A percentile compares a stretch with the other conserved stretches of the same genome.
phyloP scores from a whole-genome alignment of 2,797 vertebrate species.

The Bradypodion ventrale region DNA sequence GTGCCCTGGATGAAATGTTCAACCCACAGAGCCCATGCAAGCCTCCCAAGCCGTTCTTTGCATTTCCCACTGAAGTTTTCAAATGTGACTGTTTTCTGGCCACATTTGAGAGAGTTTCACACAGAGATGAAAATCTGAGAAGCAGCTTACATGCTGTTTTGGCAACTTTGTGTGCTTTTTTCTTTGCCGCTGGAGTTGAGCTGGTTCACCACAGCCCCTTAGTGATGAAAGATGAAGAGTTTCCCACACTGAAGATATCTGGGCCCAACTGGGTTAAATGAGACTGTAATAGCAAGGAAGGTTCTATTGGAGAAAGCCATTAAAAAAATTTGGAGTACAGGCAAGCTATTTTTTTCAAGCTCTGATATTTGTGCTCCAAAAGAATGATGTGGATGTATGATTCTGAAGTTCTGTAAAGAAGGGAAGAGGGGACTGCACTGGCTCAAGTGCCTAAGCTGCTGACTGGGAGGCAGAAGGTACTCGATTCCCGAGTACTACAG shows the following conservation, averaged over 20 bases:
- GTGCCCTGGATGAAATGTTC: not conserved
- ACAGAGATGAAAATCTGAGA: not conserved
- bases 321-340: too few species aligned
- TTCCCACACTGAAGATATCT: not conserved
- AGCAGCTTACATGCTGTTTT: slow-evolving; percentile 30
- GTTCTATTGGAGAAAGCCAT: too few species aligned
- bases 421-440: too few species aligned
- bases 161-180: slow-evolving; percentile 60
- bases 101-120: slow-evolving; percentile 53
- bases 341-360: too few species aligned
- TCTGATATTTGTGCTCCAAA: not conserved
- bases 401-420: not conserved
- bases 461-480: too few species aligned
- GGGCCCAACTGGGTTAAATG: not conserved
- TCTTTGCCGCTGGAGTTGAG: slow-evolving; percentile 36
- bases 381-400: not conserved
- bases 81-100: slow-evolving; percentile 57
- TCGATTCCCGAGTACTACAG: too few species aligned
- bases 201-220: too few species aligned
- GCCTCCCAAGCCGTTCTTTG: not conserved
- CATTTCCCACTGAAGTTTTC: not conserved
- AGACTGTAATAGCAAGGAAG: not conserved
- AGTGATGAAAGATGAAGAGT: too few species aligned
- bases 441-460: too few species aligned
- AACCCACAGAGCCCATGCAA: not conserved